Conservation (phyloP, 2,113 vertebrate species). For the Apodemus speciosus region DNA sequence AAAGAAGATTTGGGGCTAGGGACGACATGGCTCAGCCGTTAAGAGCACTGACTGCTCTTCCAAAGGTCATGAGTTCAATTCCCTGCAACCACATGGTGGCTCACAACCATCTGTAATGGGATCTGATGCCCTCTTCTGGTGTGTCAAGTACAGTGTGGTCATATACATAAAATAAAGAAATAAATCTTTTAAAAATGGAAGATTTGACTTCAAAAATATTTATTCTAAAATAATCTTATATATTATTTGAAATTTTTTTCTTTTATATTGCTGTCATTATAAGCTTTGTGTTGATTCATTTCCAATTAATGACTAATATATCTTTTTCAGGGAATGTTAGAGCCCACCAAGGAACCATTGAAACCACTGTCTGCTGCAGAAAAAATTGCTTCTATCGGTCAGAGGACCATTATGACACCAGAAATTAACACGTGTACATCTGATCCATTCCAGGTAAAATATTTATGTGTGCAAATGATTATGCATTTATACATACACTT, state of each 20-base stretch:
- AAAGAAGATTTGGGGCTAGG: background rate
- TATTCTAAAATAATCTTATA: background rate
- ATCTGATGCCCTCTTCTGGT: too few species aligned
- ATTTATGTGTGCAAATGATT: background rate
- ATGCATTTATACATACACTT: background rate
- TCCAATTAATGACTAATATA: slow-evolving; percentile 39
- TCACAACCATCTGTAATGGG: too few species aligned
- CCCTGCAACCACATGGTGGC: too few species aligned
- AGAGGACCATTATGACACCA: slow-evolving; percentile 86
- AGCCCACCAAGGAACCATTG: slow-evolving; percentile 94
- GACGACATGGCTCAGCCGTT: too few species aligned
- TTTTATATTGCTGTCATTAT: slow-evolving; percentile 1
- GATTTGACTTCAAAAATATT: slow-evolving; percentile 30
- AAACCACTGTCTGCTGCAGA: slow-evolving; percentile 91
- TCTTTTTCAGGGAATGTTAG: slow-evolving; percentile 92
- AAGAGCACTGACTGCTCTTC: too few species aligned
- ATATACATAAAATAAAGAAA: too few species aligned
- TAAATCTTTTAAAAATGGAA: background rate
- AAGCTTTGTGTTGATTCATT: slow-evolving; percentile 16
- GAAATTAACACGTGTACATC: slow-evolving; percentile 87
- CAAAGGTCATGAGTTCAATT: too few species aligned
- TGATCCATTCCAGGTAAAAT: slow-evolving; percentile 92
- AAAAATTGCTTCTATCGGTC: slow-evolving; percentile 93
- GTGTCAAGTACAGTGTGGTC: too few species aligned
- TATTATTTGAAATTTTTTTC: slow-evolving; percentile 25